Evolutionary conservation across 2,888 invertebrate genomes (phyloP).

Genomic region (Meliscaeva auricollis): DNA sequence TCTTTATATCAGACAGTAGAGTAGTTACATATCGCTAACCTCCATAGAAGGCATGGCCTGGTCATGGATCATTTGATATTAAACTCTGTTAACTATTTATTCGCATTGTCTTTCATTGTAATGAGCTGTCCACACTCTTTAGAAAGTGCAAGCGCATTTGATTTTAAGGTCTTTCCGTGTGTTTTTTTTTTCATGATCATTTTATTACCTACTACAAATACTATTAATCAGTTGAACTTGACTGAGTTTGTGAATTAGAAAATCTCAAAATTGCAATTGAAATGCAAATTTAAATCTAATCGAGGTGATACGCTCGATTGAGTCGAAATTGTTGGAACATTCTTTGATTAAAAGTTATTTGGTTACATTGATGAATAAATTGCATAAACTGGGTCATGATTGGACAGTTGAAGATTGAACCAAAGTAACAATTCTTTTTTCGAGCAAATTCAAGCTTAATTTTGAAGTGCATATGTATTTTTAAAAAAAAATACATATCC

Average conservation of each 20-base stretch:
- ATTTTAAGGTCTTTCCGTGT: constrained; percentile 26
- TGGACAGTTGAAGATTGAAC: too few species aligned
- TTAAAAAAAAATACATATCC: too few species aligned
- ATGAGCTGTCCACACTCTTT: constrained; percentile 33
- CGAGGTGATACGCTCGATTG: constrained; percentile 62
- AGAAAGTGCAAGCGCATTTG: constrained; percentile 38
- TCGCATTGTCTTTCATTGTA: constrained; percentile 27
- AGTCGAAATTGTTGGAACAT: not conserved
- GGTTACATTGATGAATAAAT: not conserved
- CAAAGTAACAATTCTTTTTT: too few species aligned
- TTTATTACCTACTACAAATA: not conserved
- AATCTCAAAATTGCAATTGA: constrained; percentile 55
- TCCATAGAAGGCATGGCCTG: constrained; percentile 36
- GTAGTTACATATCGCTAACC: not conserved
- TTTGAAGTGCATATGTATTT: too few species aligned
- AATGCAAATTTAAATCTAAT: constrained; percentile 61
- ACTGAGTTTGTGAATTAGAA: constrained; percentile 53
- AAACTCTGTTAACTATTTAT: not conserved
- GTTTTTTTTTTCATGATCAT: constrained; percentile 65
- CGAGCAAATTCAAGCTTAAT: too few species aligned
- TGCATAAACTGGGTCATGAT: not conserved
- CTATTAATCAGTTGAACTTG: constrained; percentile 72
- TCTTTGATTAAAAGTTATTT: constrained; percentile 1
- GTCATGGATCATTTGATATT: constrained; percentile 60
- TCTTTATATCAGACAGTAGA: constrained; percentile 27